phyloP scores from a whole-genome alignment of 1,140 invertebrate genomes.

The Drosophila aff. region DNA sequence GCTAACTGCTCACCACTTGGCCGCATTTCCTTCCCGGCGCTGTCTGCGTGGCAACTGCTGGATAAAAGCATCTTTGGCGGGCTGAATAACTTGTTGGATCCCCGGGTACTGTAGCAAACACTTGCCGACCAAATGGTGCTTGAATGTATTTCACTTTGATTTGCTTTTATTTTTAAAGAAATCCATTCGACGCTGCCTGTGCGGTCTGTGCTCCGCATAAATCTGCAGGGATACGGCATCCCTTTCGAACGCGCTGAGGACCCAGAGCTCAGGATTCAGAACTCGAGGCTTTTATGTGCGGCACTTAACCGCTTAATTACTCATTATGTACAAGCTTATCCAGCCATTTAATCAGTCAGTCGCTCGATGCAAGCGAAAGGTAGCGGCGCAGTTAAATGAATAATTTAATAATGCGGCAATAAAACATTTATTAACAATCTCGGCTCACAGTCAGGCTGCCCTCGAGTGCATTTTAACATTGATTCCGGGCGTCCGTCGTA shows the following conservation, averaged over 20 bases:
- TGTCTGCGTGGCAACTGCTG: conserved; percentile 48
- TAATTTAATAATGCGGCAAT: conserved; percentile 46
- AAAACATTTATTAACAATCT: conserved; percentile 54
- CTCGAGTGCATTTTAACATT: conserved; percentile 31
- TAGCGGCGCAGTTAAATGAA: conserved; percentile 40
- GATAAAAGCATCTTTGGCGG: conserved; percentile 63
- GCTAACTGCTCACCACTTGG: conserved; percentile 61
- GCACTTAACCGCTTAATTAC: conserved; percentile 54
- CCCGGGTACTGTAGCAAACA: conserved; percentile 26
- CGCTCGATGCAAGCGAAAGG: conserved; percentile 38
- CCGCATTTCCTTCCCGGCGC: conserved; percentile 34
- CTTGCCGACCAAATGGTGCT: conserved; percentile 63
- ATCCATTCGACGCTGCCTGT: conserved; percentile 32
- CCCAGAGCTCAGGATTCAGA: not conserved
- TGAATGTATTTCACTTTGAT: conserved; percentile 62
- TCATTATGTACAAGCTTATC: conserved; percentile 46
- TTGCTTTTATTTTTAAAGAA: conserved; percentile 51
- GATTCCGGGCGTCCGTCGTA: conserved; percentile 29
- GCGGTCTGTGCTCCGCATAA: conserved; percentile 45
- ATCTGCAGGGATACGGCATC: conserved; percentile 24
- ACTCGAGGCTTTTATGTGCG: conserved; percentile 37
- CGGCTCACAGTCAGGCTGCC: conserved; percentile 2
- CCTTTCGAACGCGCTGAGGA: not conserved
- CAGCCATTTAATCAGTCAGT: conserved; percentile 45
- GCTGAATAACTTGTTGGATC: conserved; percentile 58